Conservation (phyloP, 2,113 vertebrate species). For the Crocuta crocuta region DNA sequence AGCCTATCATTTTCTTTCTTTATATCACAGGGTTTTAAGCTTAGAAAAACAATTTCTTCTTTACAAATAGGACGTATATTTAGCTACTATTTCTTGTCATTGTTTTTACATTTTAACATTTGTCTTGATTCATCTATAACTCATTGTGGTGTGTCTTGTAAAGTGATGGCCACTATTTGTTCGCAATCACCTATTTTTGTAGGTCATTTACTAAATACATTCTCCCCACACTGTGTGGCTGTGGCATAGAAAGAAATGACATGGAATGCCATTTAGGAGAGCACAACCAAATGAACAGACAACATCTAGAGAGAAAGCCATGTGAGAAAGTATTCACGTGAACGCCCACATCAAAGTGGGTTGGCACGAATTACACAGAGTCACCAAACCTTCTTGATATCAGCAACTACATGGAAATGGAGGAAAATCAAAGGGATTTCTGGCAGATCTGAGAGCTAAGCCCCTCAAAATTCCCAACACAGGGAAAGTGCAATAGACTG, state of each 20-base stretch:
- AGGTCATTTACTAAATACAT: background rate
- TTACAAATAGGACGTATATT: background rate
- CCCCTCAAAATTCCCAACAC: background rate
- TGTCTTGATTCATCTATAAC: background rate
- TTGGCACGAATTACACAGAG: background rate
- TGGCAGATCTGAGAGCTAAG: background rate
- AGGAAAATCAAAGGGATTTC: background rate
- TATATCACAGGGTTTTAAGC: slow-evolving; percentile 8
- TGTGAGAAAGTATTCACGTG: background rate
- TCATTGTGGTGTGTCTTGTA: background rate
- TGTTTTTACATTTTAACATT: background rate
- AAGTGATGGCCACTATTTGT: background rate
- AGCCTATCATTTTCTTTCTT: background rate
- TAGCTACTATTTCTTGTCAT: slow-evolving; percentile 7
- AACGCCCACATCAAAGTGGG: background rate
- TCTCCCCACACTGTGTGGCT: background rate
- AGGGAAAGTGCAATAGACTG: background rate
- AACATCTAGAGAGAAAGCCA: background rate
- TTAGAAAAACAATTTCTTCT: slow-evolving; percentile 5
- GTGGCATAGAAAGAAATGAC: background rate
- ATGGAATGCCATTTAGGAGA: background rate
- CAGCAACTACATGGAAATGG: background rate
- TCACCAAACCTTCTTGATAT: background rate
- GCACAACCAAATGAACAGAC: background rate
- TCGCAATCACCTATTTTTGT: background rate